Conservation (phyloP, 2,888 invertebrate genomes). For the Leucophenga maculata region DNA sequence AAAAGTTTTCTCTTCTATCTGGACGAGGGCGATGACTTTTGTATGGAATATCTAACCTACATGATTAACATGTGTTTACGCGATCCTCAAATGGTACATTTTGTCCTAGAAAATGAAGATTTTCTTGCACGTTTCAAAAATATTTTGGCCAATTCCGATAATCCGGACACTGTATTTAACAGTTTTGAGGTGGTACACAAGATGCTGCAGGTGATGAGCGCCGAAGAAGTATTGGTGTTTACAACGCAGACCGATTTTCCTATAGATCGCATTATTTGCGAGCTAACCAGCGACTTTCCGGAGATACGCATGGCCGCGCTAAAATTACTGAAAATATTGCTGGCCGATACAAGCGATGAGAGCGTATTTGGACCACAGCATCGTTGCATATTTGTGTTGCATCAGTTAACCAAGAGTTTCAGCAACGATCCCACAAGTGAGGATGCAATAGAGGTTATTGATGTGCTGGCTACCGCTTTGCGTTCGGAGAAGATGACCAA, state of each 20-base stretch:
- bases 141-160: constrained; percentile 46
- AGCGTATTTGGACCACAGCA: constrained; percentile 47
- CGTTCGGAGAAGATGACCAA: constrained; percentile 58
- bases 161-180: constrained; percentile 60
- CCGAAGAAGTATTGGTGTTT: constrained; percentile 47
- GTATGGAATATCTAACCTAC: constrained; percentile 60
- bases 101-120: constrained; percentile 38
- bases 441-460: constrained; percentile 52
- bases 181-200: constrained; percentile 59
- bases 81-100: constrained; percentile 58
- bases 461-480: constrained; percentile 59
- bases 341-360: constrained; percentile 50
- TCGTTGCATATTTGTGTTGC: constrained; percentile 49
- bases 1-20: constrained; percentile 49
- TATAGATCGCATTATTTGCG: constrained; percentile 59
- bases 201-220: constrained; percentile 52
- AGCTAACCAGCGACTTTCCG: constrained; percentile 56
- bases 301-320: constrained; percentile 58
- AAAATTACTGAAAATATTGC: constrained; percentile 52
- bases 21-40: constrained; percentile 58
- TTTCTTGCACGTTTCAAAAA: constrained; percentile 57
- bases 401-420: constrained; percentile 58
- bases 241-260: constrained; percentile 53
- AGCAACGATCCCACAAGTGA: constrained; percentile 44
- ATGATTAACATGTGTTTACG: constrained; percentile 58